phyloP scores from a whole-genome alignment of 1,140 invertebrate genomes.

The Caenorhabditis brenneri region DNA sequence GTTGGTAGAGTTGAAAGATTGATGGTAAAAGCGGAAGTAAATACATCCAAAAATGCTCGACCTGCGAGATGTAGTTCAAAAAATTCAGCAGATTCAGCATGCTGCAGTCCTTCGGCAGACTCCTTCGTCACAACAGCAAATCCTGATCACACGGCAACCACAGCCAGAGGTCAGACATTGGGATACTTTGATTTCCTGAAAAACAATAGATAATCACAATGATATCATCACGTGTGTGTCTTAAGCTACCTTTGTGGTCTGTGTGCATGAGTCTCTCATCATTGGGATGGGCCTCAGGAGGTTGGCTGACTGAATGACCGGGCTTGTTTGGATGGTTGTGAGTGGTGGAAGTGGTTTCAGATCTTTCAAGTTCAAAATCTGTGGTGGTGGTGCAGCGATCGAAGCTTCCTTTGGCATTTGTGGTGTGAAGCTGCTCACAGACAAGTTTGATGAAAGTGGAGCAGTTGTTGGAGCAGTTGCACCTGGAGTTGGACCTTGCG shows the following conservation, averaged over 20 bases:
- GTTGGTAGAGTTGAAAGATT: conserved; percentile 2
- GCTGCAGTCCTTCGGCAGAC: conserved; percentile 21
- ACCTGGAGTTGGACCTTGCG: neutral
- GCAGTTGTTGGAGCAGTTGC: conserved; percentile 25
- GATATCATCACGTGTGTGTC: conserved; percentile 13
- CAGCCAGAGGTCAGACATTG: conserved; percentile 45
- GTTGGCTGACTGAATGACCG: neutral
- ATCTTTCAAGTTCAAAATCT: conserved; percentile 3
- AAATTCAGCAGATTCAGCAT: neutral
- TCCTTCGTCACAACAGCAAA: conserved; percentile 50
- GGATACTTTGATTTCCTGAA: conserved; percentile 54
- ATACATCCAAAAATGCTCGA: neutral
- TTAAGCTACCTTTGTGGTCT: conserved; percentile 13
- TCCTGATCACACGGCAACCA: conserved; percentile 45
- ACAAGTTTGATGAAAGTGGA: neutral
- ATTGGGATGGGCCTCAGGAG: neutral
- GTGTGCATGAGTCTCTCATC: neutral
- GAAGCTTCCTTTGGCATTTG: conserved; percentile 17
- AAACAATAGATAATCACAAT: conserved; percentile 13
- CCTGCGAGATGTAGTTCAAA: neutral
- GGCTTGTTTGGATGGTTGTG: neutral
- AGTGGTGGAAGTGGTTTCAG: conserved; percentile 23
- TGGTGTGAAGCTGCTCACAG: neutral
- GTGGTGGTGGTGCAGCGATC: neutral
- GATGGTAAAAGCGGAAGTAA: neutral